Base-by-base conservation (phyloP, 2,113 vertebrate genomes). In the Acrocephalus kingi region DNA sequence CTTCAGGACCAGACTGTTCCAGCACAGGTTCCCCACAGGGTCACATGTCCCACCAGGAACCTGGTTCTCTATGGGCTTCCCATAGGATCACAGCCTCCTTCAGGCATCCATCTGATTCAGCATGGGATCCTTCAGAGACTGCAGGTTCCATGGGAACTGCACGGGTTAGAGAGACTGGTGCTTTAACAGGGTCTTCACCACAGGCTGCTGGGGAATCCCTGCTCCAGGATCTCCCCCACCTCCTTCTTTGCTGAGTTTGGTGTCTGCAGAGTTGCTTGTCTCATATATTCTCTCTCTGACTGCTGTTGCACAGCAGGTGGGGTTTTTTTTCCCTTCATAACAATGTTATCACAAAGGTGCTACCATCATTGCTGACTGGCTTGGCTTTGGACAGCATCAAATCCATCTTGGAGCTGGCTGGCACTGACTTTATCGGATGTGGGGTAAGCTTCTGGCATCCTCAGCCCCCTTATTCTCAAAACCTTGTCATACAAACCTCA, bases 301-400 rank as follows among this genome's bases (percentile, higher is more conserved):
- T 52, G 39, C 46, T 68, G 17, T 46, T 52, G 37, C 27, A 46
- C 14, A 68, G 21, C 5, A 45, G 45, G 3, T 1, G 45, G 4
- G 15, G 27, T 27, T 23, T 23, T 23, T 73, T 58, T 59, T 7
- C 2, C 0, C 5, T 67, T 82, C 25, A 56, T 48, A 58, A 52
- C 8, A 9, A 9, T 33, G 5, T 46, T 54, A 41, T 41, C 22
- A 33, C 23, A 25, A 12, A 58, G 6, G 20, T 4, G 5, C 7
- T 74, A 22, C 20, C 11, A 17, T 54, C 0, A 0, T 31, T 31
- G 5, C 13, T 69, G 39, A n/a, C 30, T 17, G 13, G 9, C 12
- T 83, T 21, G 12, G 20, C 31, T 39, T 64, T 54, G 45, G 27
- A 27, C 27, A 62, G 30, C 0, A 0, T 15, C 2, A 2, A 25